phyloP scores from a whole-genome alignment of 1,140 invertebrate species.

The Chironomus striatipennis region DNA sequence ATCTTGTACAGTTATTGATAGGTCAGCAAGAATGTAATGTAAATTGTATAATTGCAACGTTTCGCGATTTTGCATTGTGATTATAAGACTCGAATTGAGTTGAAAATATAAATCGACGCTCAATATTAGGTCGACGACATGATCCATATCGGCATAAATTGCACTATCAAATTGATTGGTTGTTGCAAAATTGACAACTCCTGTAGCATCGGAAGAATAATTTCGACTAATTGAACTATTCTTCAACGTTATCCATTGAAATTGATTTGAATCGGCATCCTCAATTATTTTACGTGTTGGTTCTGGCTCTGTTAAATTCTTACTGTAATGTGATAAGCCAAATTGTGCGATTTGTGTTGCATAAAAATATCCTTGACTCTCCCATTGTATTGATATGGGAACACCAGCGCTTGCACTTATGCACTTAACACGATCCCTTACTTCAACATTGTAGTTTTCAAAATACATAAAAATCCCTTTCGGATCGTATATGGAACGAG shows the following conservation, averaged over 20 bases:
- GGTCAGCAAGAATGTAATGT: constrained; percentile 71
- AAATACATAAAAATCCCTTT: constrained; percentile 90
- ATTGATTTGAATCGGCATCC: constrained; percentile 58
- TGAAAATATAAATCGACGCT: constrained; percentile 63
- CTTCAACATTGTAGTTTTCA: constrained; percentile 96
- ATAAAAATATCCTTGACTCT: constrained; percentile 88
- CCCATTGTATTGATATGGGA: constrained; percentile 93
- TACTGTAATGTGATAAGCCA: constrained; percentile 93
- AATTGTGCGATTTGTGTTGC: constrained; percentile 98
- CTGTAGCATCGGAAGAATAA: constrained; percentile 48
- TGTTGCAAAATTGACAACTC: constrained; percentile 62
- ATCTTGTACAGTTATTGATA: constrained; percentile 61
- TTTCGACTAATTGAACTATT: constrained; percentile 53
- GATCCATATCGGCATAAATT: constrained; percentile 60
- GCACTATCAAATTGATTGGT: constrained; percentile 58
- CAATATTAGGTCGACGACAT: constrained; percentile 67
- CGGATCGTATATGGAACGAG: constrained; percentile 79
- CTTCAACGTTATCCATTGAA: constrained; percentile 56
- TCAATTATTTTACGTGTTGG: constrained; percentile 61
- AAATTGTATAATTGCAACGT: constrained; percentile 66
- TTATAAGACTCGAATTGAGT: constrained; percentile 70
- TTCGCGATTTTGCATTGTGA: constrained; percentile 68
- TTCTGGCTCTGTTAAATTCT: constrained; percentile 75
- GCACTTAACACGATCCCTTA: constrained; percentile 89
- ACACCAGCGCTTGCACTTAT: constrained; percentile 87